Evolutionary conservation across 2,113 vertebrate species (phyloP).

Genomic region (Dicerorhinus sumatrensis): DNA sequence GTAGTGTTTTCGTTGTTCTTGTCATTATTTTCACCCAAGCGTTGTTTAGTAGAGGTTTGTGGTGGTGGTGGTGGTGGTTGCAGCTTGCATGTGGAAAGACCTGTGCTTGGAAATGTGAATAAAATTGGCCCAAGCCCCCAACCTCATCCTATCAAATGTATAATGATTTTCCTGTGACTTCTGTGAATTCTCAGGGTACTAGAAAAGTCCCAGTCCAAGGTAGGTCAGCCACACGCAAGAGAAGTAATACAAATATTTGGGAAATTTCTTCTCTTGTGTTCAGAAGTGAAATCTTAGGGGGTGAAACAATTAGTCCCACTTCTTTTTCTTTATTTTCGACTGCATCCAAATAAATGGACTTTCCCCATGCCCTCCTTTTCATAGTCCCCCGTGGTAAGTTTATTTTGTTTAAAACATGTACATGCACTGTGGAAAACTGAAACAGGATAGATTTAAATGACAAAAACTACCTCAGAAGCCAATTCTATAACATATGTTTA

Average conservation of each 20-base stretch:
- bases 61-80: too few species aligned
- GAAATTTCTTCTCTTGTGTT: background rate
- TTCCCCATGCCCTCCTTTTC: background rate
- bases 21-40: background rate
- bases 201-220: background rate
- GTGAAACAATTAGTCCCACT: background rate
- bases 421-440: background rate
- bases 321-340: background rate
- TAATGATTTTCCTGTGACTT: background rate
- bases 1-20: background rate
- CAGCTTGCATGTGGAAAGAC: background rate
- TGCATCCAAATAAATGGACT: background rate
- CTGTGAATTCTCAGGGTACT: background rate
- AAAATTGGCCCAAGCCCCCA: background rate
- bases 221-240: background rate
- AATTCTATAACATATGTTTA: background rate
- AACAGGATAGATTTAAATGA: constrained; percentile 20
- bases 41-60: background rate
- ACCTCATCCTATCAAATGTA: background rate
- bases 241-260: background rate
- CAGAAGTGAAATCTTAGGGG: background rate
- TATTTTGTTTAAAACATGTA: background rate
- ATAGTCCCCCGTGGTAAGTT: background rate
- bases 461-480: background rate
- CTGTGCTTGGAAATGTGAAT: background rate